These are phyloP conservation scores for Meloidogyne hapla DNA, from an alignment of 1,140 invertebrate genomes.

Conservation along the genomic window DNA sequence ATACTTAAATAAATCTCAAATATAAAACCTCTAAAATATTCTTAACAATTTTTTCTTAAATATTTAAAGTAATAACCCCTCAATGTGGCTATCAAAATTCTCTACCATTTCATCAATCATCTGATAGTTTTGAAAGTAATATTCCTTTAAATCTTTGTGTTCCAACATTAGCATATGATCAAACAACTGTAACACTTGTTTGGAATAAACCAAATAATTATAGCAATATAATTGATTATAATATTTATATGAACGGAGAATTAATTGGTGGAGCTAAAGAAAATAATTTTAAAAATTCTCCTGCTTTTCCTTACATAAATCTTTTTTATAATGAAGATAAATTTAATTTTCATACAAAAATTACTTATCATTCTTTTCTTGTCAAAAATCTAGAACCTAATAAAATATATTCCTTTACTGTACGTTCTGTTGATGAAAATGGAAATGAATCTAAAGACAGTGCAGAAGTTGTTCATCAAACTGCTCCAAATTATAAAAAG, in stretches of 20 bases:
- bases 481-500: neutral
- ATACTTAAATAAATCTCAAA: too few species aligned
- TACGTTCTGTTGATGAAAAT: neutral
- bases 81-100: neutral
- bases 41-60: too few species aligned
- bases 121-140: neutral
- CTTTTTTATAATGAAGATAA: conserved; percentile 12
- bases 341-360: neutral
- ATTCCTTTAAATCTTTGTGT: conserved; percentile 17
- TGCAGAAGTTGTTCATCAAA: neutral
- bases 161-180: neutral
- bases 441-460: conserved; percentile 1
- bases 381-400: conserved; percentile 6
- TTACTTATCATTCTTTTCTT: neutral
- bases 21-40: too few species aligned
- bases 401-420: neutral
- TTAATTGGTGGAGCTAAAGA: neutral
- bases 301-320: neutral
- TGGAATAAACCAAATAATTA: conserved; percentile 18
- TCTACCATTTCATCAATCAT: neutral
- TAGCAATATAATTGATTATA: conserved; percentile 8
- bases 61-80: neutral
- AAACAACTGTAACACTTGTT: conserved; percentile 1
- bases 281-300: conserved; percentile 12
- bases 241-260: conserved; percentile 17